Conservation (phyloP, 2,113 vertebrate genomes). For the Oncorhynchus mykiss region DNA sequence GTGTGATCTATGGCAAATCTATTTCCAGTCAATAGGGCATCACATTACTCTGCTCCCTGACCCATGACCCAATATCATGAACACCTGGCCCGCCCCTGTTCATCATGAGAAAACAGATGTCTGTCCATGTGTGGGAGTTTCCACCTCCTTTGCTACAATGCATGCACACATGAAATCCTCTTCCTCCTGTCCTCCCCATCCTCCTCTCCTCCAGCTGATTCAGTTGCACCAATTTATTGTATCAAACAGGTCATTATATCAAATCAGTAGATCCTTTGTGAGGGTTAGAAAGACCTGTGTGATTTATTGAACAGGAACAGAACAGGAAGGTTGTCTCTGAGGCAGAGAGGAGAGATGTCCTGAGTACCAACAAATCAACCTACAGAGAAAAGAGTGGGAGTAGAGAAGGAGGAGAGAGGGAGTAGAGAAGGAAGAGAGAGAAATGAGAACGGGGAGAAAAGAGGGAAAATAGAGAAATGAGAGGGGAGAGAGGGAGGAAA, state of each 20-base stretch:
- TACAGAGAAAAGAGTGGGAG: neutral
- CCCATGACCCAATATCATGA: too few relatives aligned
- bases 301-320: slow-evolving; percentile 39
- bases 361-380: slow-evolving; percentile 38
- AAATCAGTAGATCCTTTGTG: slow-evolving; percentile 31
- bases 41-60: too few relatives aligned
- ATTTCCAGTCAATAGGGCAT: too few relatives aligned
- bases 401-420: neutral
- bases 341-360: slow-evolving; percentile 37
- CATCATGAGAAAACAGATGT: too few relatives aligned
- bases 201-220: slow-evolving; percentile 10
- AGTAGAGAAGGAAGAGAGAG: neutral
- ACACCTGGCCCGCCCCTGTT: too few relatives aligned
- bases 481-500: neutral
- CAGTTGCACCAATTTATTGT: slow-evolving; percentile 46
- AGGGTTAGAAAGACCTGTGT: slow-evolving; percentile 29
- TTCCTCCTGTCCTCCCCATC: too few relatives aligned
- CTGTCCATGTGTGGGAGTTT: too few relatives aligned
- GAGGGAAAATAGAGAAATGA: too few relatives aligned
- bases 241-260: slow-evolving; percentile 49
- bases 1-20: too few relatives aligned
- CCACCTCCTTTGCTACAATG: too few relatives aligned
- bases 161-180: too few relatives aligned
- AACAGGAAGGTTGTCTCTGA: slow-evolving; percentile 26
- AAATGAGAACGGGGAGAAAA: too few relatives aligned